Conservation (phyloP, 2,113 vertebrate species). For the Stegastes partitus region DNA sequence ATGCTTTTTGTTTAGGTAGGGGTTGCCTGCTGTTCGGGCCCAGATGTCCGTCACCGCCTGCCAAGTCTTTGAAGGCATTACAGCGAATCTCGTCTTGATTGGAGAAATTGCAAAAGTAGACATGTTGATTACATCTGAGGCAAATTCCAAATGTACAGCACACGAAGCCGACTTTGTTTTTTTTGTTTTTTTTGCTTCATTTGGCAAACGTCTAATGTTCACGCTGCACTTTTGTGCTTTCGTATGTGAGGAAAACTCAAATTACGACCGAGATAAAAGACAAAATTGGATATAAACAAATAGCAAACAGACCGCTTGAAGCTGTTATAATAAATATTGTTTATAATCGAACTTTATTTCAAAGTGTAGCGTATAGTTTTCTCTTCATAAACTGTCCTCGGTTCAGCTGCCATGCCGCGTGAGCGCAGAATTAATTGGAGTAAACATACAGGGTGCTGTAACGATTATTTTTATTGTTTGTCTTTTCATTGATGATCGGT, state of each 20-base stretch:
- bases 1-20: conserved; percentile 63
- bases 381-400: no score
- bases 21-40: conserved; percentile 69
- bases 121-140: conserved; percentile 5
- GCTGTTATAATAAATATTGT: no score
- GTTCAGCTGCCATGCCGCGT: no score
- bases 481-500: no score
- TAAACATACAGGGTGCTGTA: no score
- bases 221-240: neutral
- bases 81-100: conserved; percentile 8
- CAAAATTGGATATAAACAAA: neutral
- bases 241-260: neutral
- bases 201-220: conserved; percentile 5
- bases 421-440: no score
- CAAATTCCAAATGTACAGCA: conserved; percentile 14
- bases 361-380: no score
- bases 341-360: no score
- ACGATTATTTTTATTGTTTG: no score
- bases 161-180: neutral
- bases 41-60: conserved; percentile 70
- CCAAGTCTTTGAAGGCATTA: conserved; percentile 49
- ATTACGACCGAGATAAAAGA: neutral
- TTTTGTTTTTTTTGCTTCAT: neutral
- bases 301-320: neutral
- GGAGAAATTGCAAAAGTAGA: conserved; percentile 20